Evolutionary conservation across 2,113 vertebrate species (phyloP).

Genomic region (Axis porcinus): DNA sequence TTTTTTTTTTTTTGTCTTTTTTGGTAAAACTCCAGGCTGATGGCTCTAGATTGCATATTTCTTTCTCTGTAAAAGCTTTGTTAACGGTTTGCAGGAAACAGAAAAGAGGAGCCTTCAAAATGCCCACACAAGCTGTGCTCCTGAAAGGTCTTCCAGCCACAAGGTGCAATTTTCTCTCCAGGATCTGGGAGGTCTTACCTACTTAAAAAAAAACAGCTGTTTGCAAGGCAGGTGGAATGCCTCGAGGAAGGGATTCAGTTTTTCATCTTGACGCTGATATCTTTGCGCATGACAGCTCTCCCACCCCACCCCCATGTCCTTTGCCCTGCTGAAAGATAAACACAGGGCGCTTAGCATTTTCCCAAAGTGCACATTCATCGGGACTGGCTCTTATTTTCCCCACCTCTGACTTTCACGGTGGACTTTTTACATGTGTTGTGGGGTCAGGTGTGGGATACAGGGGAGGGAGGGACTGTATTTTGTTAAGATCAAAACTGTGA

Average conservation of each 20-base stretch:
- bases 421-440: not conserved
- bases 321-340: conserved; percentile 8
- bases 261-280: not conserved
- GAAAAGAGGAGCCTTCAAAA: not conserved
- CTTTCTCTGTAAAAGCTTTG: not conserved
- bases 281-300: not conserved
- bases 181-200: not conserved
- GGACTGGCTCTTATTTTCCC: not conserved
- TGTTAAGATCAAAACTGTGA: conserved; percentile 16
- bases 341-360: not conserved
- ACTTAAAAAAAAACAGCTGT: not conserved
- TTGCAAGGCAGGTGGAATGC: not conserved
- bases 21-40: not conserved
- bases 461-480: not conserved
- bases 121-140: not conserved
- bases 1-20: not conserved
- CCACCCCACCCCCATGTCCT: not conserved
- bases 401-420: not conserved
- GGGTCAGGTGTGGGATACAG: not conserved
- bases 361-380: not conserved
- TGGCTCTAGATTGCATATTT: not conserved
- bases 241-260: not conserved
- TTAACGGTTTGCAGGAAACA: not conserved
- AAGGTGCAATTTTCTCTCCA: not conserved
- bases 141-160: not conserved